phyloP scores from a whole-genome alignment of 2,113 vertebrate genomes.

The Poeciliopsis turrubarensis region DNA sequence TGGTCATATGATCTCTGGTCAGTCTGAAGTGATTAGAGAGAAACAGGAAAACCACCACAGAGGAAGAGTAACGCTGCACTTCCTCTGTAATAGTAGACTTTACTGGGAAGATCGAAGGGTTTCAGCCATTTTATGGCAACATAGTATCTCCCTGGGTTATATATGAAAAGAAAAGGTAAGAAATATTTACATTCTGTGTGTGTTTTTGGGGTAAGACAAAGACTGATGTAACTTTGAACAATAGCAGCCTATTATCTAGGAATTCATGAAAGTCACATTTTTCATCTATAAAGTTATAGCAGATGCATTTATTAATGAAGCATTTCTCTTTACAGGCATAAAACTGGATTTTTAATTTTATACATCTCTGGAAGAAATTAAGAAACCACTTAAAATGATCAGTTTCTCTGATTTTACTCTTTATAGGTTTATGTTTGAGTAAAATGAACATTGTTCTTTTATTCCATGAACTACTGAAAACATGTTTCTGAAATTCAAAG shows the following conservation, averaged over 20 bases:
- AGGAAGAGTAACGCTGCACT: background rate
- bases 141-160: conserved; percentile 8
- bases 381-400: too few species aligned
- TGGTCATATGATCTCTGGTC: conserved; percentile 73
- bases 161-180: conserved; percentile 11
- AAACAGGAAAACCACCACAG: conserved; percentile 8
- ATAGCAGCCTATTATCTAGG: background rate
- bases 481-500: too few species aligned
- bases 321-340: background rate
- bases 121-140: background rate
- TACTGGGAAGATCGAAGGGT: background rate
- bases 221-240: background rate
- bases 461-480: too few species aligned
- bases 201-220: conserved; percentile 7
- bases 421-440: too few species aligned
- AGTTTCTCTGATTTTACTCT: too few species aligned
- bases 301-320: background rate
- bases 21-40: conserved; percentile 56
- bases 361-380: background rate
- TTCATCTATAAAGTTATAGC: background rate
- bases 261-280: background rate
- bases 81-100: background rate
- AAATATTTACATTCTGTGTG: background rate
- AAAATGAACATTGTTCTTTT: too few species aligned
- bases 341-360: background rate